phyloP scores from a whole-genome alignment of 2,888 invertebrate genomes.

The Lepidochitona cinerea region DNA sequence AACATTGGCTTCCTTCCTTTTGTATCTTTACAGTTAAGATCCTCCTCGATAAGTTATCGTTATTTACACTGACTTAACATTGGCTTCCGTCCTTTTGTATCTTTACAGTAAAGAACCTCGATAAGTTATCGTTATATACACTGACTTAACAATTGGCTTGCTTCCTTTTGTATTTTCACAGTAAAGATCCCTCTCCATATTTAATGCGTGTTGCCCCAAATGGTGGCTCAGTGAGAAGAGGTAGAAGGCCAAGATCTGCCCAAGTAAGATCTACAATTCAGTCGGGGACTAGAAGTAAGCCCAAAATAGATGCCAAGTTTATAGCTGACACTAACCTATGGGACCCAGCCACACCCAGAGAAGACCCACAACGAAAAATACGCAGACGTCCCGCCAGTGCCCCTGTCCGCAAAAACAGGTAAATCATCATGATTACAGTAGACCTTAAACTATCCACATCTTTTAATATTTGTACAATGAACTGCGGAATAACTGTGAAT shows the following conservation, averaged over 20 bases:
- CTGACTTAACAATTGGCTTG: too few relatives aligned
- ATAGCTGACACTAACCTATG: constrained; percentile 63
- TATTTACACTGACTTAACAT: too few relatives aligned
- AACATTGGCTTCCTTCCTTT: too few relatives aligned
- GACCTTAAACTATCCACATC: too few relatives aligned
- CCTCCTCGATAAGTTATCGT: too few relatives aligned
- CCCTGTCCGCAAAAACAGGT: constrained; percentile 53
- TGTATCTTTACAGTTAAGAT: too few relatives aligned
- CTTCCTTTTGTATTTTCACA: too few relatives aligned
- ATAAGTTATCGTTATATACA: too few relatives aligned
- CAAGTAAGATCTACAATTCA: constrained; percentile 20
- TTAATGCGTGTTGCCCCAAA: constrained; percentile 30
- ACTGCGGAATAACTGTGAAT: too few relatives aligned
- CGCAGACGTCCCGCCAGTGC: constrained; percentile 60
- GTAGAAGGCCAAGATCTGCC: constrained; percentile 56
- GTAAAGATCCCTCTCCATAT: background rate
- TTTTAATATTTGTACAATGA: too few relatives aligned
- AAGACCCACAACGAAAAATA: constrained; percentile 27
- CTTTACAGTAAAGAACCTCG: too few relatives aligned
- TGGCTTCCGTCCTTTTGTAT: too few relatives aligned
- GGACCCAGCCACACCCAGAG: constrained; percentile 65
- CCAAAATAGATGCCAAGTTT: constrained; percentile 67
- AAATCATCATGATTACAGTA: constrained; percentile 10
- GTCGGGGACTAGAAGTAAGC: constrained; percentile 43
- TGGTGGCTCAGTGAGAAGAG: background rate